phyloP scores from a whole-genome alignment of 2,113 vertebrate genomes.

The Piprites chloris region DNA sequence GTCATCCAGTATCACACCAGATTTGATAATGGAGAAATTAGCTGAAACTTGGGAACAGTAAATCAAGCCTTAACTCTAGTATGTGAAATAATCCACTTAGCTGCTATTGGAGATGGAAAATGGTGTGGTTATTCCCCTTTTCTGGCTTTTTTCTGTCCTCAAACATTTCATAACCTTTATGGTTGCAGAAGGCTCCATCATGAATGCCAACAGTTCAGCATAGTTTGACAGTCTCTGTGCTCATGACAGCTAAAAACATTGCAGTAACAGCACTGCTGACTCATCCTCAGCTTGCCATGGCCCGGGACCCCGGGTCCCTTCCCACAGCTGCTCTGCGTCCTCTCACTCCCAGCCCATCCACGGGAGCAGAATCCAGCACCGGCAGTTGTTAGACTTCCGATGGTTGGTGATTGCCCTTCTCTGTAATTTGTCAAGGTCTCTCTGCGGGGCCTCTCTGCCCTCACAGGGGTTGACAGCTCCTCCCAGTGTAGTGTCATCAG shows the following conservation, averaged over 20 bases:
- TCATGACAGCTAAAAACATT: background rate
- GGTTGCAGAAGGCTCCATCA: background rate
- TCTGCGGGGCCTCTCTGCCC: background rate
- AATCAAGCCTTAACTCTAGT: background rate
- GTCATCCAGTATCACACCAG: background rate
- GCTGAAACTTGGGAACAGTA: background rate
- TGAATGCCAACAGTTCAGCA: background rate
- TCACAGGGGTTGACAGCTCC: background rate
- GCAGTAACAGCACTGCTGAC: background rate
- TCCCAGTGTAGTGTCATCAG: background rate
- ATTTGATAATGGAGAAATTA: background rate
- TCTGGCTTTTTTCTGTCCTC: background rate
- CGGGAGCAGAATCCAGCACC: background rate
- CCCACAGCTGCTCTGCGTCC: background rate
- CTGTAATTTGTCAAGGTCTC: background rate
- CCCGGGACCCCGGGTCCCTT: background rate
- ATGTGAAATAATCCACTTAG: background rate
- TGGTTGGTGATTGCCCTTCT: background rate
- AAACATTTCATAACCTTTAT: background rate
- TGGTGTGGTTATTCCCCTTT: background rate
- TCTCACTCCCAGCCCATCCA: background rate
- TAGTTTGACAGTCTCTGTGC: background rate
- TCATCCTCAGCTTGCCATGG: background rate
- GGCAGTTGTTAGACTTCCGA: background rate
- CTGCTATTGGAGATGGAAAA: background rate